These are phyloP conservation scores for Pogonomyrmex californicus DNA, from an alignment of 1,140 invertebrate species.

Conservation along the genomic window DNA sequence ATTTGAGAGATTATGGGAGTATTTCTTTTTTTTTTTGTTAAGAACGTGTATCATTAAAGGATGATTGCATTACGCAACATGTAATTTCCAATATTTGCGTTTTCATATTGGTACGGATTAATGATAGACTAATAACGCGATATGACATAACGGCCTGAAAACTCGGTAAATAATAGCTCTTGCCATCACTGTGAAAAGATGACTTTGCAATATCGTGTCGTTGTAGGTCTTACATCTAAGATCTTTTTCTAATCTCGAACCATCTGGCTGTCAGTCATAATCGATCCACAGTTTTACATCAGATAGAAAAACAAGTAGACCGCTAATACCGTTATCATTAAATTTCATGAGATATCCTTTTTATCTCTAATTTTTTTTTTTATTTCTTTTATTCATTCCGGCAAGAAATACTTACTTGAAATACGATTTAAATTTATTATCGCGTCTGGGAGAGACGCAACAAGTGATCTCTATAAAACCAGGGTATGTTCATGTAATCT, in stretches of 20 bases:
- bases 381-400: background rate
- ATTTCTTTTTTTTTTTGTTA: background rate
- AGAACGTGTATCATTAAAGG: conserved; percentile 44
- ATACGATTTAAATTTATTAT: conserved; percentile 29
- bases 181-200: conserved; percentile 35
- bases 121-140: conserved; percentile 54
- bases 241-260: conserved; percentile 10
- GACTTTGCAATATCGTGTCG: conserved; percentile 29
- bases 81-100: conserved; percentile 52
- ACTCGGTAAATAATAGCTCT: conserved; percentile 41
- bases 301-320: conserved; percentile 13
- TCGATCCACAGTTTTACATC: conserved; percentile 21
- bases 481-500: background rate
- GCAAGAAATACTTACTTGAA: background rate
- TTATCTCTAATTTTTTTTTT: background rate
- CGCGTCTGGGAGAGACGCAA: background rate
- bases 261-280: conserved; percentile 41
- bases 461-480: background rate
- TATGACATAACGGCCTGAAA: conserved; percentile 53
- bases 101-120: conserved; percentile 51
- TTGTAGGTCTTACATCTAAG: background rate
- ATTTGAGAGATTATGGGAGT: conserved; percentile 45
- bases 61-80: conserved; percentile 50
- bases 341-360: background rate
- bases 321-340: conserved; percentile 28